These are phyloP conservation scores for Spheniscus mendiculus DNA, from an alignment of 2,113 vertebrate species.

Conservation along the genomic window DNA sequence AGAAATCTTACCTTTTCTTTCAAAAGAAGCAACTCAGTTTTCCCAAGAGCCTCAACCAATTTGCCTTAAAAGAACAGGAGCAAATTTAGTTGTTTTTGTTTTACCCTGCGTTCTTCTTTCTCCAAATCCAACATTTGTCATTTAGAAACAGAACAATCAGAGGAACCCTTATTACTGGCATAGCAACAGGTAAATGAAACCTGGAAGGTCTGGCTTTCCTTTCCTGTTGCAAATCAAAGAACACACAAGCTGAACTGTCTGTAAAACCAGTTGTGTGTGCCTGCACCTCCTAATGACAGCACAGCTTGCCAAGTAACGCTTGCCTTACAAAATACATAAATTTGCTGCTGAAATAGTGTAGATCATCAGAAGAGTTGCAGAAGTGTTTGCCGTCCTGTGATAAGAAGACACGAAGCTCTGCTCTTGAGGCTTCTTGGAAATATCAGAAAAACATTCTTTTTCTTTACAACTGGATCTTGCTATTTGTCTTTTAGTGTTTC, in stretches of 20 bases:
- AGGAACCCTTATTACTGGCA: background rate
- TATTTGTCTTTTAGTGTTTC: no score
- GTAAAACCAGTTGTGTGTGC: background rate
- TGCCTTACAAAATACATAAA: no score
- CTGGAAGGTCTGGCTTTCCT: constrained; percentile 8
- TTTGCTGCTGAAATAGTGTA: no score
- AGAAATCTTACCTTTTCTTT: background rate
- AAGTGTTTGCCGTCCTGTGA: no score
- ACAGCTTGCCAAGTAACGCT: no score
- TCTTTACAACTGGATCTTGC: no score
- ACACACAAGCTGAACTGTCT: background rate
- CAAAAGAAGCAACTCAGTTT: background rate
- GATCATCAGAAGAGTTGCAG: no score
- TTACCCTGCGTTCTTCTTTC: background rate
- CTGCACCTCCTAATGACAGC: background rate
- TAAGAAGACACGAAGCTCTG: no score
- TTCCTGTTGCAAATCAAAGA: constrained; percentile 24
- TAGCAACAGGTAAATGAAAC: background rate
- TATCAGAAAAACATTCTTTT: no score
- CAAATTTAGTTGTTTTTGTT: background rate
- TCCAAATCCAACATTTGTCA: background rate
- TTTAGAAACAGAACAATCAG: background rate
- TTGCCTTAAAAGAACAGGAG: background rate
- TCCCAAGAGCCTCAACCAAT: background rate
- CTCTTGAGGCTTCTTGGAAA: no score